Conservation (phyloP, 2,113 vertebrate species). For the Pygathrix nemaeus region DNA sequence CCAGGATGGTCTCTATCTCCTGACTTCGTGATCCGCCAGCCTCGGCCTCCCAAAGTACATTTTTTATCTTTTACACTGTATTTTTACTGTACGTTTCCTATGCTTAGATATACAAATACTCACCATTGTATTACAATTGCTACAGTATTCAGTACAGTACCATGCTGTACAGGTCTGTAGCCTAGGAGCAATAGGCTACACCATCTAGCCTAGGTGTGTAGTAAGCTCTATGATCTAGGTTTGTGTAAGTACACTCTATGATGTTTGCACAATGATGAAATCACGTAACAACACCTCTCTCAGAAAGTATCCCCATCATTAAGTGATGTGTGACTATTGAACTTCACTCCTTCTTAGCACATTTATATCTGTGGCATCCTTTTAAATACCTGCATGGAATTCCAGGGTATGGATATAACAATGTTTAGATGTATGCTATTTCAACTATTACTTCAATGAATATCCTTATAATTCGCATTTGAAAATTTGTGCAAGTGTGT, state of each 20-base stretch:
- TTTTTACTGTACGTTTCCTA: not conserved
- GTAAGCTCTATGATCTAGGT: no score
- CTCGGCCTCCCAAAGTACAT: no score
- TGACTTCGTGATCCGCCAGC: no score
- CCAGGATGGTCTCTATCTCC: no score
- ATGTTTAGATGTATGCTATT: constrained; percentile 2
- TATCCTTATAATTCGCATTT: not conserved
- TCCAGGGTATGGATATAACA: not conserved
- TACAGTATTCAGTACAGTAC: no score
- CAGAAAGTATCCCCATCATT: not conserved
- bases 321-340: not conserved
- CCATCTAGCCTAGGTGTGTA: no score
- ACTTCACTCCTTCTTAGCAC: not conserved
- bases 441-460: not conserved
- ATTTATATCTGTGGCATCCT: not conserved
- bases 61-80: not conserved
- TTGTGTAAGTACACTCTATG: no score
- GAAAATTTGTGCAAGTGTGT: not conserved
- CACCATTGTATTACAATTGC: no score
- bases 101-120: no score
- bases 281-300: not conserved
- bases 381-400: constrained; percentile 11
- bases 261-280: not conserved
- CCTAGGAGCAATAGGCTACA: no score
- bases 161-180: no score